These are phyloP conservation scores for Pipistrellus pygmaeus DNA, from an alignment of 2,797 vertebrate genomes.

Conservation along the genomic window DNA sequence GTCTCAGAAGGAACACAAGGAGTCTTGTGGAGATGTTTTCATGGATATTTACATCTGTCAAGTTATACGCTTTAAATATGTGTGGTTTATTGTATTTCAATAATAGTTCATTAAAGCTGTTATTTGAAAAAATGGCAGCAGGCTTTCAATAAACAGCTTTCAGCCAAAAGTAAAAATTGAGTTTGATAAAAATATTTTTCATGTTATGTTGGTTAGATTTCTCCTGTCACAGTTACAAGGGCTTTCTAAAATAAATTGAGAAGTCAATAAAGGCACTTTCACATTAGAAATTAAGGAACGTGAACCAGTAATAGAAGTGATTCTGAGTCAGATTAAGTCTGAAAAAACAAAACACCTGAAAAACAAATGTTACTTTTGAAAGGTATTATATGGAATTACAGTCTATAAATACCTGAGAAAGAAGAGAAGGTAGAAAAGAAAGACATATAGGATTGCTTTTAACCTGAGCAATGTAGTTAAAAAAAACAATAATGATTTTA, in stretches of 20 bases:
- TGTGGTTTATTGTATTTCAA: neutral
- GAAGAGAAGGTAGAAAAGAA: neutral
- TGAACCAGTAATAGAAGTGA: neutral
- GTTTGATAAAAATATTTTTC: constrained; percentile 42
- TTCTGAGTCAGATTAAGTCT: neutral
- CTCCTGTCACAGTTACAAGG: neutral
- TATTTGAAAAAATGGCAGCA: constrained; percentile 23
- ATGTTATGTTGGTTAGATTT: constrained; percentile 42
- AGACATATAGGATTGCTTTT: neutral
- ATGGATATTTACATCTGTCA: neutral
- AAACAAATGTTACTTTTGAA: constrained; percentile 15
- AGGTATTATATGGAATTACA: neutral
- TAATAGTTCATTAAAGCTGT: constrained; percentile 27
- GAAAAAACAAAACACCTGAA: neutral
- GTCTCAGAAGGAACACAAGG: neutral
- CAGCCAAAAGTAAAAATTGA: constrained; percentile 19
- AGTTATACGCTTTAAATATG: neutral
- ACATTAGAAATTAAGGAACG: constrained; percentile 43
- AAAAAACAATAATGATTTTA: neutral
- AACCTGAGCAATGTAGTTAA: neutral
- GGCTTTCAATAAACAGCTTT: constrained; percentile 39
- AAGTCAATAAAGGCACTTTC: constrained; percentile 51
- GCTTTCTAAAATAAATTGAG: constrained; percentile 63
- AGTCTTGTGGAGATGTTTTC: neutral
- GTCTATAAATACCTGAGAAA: neutral